Conservation (phyloP, 1,140 invertebrate genomes). For the Sinonovacula constricta region DNA sequence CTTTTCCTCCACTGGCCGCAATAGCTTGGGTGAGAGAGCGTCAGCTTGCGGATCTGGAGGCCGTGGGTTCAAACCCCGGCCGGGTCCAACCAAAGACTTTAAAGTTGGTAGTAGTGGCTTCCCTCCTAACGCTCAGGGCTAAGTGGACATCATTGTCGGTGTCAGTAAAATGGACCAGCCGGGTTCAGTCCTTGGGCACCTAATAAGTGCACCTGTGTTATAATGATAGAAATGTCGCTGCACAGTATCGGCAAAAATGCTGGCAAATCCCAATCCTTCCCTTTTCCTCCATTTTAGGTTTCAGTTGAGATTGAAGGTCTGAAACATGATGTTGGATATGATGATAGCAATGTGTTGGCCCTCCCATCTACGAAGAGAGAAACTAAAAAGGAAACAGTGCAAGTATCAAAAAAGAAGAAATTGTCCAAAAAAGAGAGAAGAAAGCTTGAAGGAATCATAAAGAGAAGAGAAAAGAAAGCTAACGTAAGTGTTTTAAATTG, state of each 20-base stretch:
- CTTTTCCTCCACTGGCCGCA: no score
- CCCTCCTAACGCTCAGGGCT: neutral
- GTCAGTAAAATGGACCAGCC: neutral
- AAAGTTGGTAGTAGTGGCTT: neutral
- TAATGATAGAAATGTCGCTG: neutral
- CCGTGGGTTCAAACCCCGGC: no score
- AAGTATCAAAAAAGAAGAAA: conserved; percentile 82
- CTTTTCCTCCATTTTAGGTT: conserved; percentile 56
- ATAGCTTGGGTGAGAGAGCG: no score
- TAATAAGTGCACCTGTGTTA: neutral
- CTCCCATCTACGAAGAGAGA: conserved; percentile 90
- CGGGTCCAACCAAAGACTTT: no score
- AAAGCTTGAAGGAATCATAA: conserved; percentile 90
- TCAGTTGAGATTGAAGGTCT: conserved; percentile 56
- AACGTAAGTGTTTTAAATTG: no score
- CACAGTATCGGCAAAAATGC: no score
- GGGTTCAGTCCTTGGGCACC: neutral
- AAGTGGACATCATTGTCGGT: neutral
- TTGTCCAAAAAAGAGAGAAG: conserved; percentile 93
- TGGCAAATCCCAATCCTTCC: no score
- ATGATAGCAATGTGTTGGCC: conserved; percentile 86
- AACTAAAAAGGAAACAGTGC: conserved; percentile 83
- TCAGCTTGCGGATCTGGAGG: no score
- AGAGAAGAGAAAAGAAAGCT: conserved; percentile 92
- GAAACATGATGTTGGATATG: conserved; percentile 20